Evolutionary conservation across 37 sponge, comb jelly and placozoan species (phyloP).

Genomic region (Axinella damicornis): DNA sequence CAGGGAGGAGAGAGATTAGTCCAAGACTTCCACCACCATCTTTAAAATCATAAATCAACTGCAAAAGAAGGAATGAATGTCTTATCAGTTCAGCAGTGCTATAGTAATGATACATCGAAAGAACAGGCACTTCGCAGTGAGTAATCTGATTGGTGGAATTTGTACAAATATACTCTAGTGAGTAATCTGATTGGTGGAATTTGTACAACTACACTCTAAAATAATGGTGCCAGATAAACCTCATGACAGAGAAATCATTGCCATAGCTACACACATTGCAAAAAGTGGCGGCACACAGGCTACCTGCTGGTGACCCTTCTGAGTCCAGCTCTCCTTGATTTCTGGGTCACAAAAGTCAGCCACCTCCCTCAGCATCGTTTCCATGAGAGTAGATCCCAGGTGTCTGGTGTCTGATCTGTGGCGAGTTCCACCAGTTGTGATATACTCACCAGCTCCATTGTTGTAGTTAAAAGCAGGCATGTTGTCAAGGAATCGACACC

Average conservation of each 20-base stretch:
- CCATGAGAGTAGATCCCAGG: slow-evolving; percentile 86
- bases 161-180: too few relatives aligned
- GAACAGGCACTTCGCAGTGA: too few relatives aligned
- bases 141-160: too few relatives aligned
- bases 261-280: neutral
- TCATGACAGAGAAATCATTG: neutral
- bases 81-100: too few relatives aligned
- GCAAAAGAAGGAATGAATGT: neutral
- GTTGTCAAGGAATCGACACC: slow-evolving; percentile 74
- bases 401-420: slow-evolving; percentile 61
- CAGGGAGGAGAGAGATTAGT: slow-evolving; percentile 73
- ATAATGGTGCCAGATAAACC: neutral
- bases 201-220: too few relatives aligned
- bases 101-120: too few relatives aligned
- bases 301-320: slow-evolving; percentile 78
- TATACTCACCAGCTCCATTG: slow-evolving; percentile 62
- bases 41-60: slow-evolving; percentile 77
- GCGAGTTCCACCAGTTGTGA: slow-evolving; percentile 12
- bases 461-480: slow-evolving; percentile 80
- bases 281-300: neutral
- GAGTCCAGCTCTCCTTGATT: slow-evolving; percentile 67
- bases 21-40: slow-evolving; percentile 72
- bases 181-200: neutral
- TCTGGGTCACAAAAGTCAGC: slow-evolving; percentile 73
- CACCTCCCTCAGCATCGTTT: slow-evolving; percentile 85